Evolutionary conservation across 2,888 invertebrate species (phyloP).

Genomic region (Apamea epomidion): DNA sequence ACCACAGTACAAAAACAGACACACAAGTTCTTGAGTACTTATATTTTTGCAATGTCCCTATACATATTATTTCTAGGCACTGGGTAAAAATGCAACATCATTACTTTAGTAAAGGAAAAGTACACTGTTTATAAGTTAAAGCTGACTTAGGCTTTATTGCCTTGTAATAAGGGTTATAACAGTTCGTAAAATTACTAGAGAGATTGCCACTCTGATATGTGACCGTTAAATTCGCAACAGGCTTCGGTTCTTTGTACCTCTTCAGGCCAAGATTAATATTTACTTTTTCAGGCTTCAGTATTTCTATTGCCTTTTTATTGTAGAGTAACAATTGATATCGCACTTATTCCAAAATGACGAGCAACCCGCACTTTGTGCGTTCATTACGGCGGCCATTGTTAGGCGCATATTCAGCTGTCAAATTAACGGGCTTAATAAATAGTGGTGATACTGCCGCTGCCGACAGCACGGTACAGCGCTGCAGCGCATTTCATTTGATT

Average conservation of each 20-base stretch:
- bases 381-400: background rate
- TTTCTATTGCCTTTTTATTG: background rate
- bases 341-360: background rate
- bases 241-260: background rate
- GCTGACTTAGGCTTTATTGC: too few relatives aligned
- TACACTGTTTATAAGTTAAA: too few relatives aligned
- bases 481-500: slow-evolving; percentile 5
- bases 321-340: background rate
- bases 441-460: background rate
- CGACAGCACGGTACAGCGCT: background rate
- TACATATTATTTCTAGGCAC: too few relatives aligned
- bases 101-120: too few relatives aligned
- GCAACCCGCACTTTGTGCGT: background rate
- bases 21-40: too few relatives aligned
- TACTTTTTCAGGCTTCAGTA: background rate
- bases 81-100: too few relatives aligned
- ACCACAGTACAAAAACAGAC: too few relatives aligned
- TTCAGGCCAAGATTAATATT: background rate
- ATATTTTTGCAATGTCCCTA: too few relatives aligned
- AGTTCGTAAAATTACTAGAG: background rate
- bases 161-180: too few relatives aligned
- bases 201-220: background rate
- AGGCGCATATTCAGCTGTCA: slow-evolving; percentile 13
- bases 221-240: background rate
- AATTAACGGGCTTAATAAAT: slow-evolving; percentile 36